Base-by-base conservation (phyloP, 2,888 invertebrate species). In the Abrostola tripartita region DNA sequence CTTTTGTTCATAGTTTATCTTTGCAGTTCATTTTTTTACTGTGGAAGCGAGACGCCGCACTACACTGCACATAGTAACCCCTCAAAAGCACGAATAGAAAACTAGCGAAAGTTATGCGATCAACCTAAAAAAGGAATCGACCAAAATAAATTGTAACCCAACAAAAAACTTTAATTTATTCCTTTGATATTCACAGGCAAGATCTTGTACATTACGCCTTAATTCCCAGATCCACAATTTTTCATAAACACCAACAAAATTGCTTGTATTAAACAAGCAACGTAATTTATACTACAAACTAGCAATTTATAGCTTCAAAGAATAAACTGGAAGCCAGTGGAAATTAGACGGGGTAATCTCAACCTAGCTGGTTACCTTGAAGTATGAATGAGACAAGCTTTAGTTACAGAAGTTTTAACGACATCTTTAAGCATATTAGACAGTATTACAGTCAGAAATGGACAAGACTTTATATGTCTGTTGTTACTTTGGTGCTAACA, bases 261-360 rank as follows among this genome's bases (percentile, higher is more conserved):
- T 65, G 65, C 56, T 54, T 70, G 71, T 74, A 63, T 52, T 67
- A 76, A 14, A 65, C 65, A 57, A 66, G 70, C 54, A 56, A 74
- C 58, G 69, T 79, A 72, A 79, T 74, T 78, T 76, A 72, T 72
- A 74, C 61, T 74, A 79, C 71, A 76, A 70, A 76, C 78, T 78
- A 79, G 78, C 79, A 83, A 87, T 87, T 88, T 88, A 88, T 86
- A 76, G 80, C 84, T 78, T 71, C 75, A 78, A 80, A 79, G 79
- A 84, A 85, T 83, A 83, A 86, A 82, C 79, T 84, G 67, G 81
- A 78, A 81, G 67, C 76, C 70, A 72, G 82, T 78, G 73, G 81
- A 83, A 85, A 85, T 86, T 83, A 84, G 84, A 80, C 77, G 78
- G 71, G 78, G 81, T 85, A 82, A 88, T 86, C 84, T 82, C 84